Percentiles rank a stretch among this genome's conserved stretches.
Evolutionary conservation across 2,797 vertebrate species (phyloP).

Genomic region (Rhinophrynus dorsalis): DNA sequence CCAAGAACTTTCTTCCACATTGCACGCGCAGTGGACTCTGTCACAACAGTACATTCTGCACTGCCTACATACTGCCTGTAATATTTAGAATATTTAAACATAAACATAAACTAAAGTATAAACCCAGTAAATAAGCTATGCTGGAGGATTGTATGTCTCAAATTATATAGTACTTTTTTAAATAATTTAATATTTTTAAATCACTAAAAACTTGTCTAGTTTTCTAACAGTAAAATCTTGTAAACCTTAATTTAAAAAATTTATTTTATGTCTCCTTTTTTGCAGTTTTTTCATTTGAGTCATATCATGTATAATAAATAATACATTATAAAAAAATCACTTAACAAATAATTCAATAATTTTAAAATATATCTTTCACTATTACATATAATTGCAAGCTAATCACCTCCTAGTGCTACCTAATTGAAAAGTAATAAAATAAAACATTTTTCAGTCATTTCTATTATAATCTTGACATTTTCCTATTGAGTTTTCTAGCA

Average conservation of each 20-base stretch:
- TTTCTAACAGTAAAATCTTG: too few species aligned
- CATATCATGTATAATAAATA: not conserved
- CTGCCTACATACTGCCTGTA: too few species aligned
- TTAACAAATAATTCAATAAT: conserved; percentile 19
- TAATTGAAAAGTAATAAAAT: conserved; percentile 32
- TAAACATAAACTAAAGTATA: too few species aligned
- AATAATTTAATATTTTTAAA: too few species aligned
- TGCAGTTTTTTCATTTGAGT: not conserved
- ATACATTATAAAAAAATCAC: not conserved
- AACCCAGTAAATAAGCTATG: too few species aligned
- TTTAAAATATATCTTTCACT: conserved; percentile 14
- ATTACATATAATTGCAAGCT: conserved; percentile 20
- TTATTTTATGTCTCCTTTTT: not conserved
- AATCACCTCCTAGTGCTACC: conserved; percentile 9
- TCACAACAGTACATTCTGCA: too few species aligned
- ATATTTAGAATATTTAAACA: too few species aligned
- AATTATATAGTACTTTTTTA: too few species aligned
- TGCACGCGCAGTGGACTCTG: too few species aligned
- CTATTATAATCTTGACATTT: conserved; percentile 30
- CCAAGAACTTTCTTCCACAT: too few species aligned
- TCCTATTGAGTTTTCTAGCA: conserved; percentile 24
- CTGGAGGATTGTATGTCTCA: too few species aligned
- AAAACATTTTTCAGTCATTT: conserved; percentile 19
- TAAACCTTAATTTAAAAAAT: not conserved
- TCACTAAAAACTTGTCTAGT: too few species aligned